Evolutionary conservation across 1,140 invertebrate genomes (phyloP), one percentile per base, ranked within the genome.

Genomic region (Bombus difficillimus): DNA sequence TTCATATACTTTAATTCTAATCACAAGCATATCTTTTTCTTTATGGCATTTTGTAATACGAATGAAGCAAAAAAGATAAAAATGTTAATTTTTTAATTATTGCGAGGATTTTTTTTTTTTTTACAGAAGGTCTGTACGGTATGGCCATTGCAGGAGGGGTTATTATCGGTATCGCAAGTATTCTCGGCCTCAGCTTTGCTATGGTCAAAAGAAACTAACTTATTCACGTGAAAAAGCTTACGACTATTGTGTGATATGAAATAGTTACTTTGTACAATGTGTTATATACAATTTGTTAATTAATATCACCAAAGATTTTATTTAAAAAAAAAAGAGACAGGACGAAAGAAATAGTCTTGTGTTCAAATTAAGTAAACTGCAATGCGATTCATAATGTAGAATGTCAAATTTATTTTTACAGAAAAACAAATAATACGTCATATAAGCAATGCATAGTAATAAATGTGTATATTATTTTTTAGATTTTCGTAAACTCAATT

Each of bases 71-170:
- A 12, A 3, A 81, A 73, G 62, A 10, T 25, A 39, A 73, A 84
- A 71, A 73, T 37, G 25, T 64, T 47, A 53, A 68, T 8, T 71
- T 57, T 12, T 57, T 34, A 18, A 68, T 2, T 87, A 37, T 69
- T 69, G 66, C 43, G 59, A 62, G 68, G 77, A 28, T 86, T 86
- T 81, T 74, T 85, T 81, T 34, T 34, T 74, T 85, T 91, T 92
- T 96, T 96, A 18, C 94, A 97, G 98, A 99, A 91, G 98, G 98
- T 15, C 94, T 98, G 41, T 96, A 98, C 83, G 98, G 98, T n/a
- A 98, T 98, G 94, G 98, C 98, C 10, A 96, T 98, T 59, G 97
- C 98, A 66, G 97, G 98, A 79, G 98, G 98, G 74, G 97, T 97
- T 13, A 96, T 98, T 59, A 93, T 98, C 64, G 98, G 97, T 32